Evolutionary conservation across 30 jellyfish, hydroid and myxozoan species (phyloP).

Genomic region (Turritopsis rubra): DNA sequence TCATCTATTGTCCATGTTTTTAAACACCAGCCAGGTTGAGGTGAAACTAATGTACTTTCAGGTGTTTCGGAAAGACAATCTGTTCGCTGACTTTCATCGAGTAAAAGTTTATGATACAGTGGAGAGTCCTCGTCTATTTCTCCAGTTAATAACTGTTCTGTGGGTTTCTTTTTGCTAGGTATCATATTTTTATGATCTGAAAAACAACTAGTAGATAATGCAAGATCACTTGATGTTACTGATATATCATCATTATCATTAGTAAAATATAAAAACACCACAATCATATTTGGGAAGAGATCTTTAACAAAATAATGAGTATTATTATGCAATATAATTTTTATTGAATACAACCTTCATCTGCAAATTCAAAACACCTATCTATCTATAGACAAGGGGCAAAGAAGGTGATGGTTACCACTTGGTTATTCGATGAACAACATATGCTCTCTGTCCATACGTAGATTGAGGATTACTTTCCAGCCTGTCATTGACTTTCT

Average conservation of each 20-base stretch:
- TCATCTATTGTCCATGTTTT: slow-evolving; percentile 50
- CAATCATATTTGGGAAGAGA: too few relatives aligned
- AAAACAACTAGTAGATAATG: background rate
- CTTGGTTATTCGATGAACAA: slow-evolving; percentile 59
- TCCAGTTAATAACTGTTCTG: slow-evolving; percentile 33
- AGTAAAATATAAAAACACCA: too few relatives aligned
- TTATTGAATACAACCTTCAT: background rate
- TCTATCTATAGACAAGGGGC: too few relatives aligned
- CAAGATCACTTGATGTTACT: background rate
- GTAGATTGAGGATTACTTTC: slow-evolving; percentile 67
- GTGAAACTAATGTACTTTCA: slow-evolving; percentile 58
- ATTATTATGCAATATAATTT: background rate
- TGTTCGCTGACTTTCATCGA: slow-evolving; percentile 36
- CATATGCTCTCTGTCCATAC: slow-evolving; percentile 61
- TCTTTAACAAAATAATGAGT: background rate
- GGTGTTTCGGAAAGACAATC: slow-evolving; percentile 23
- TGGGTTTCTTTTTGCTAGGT: background rate
- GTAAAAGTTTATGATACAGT: slow-evolving; percentile 48
- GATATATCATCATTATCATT: too few relatives aligned
- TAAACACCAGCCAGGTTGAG: slow-evolving; percentile 87
- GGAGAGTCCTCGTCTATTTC: slow-evolving; percentile 67
- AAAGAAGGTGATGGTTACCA: too few relatives aligned
- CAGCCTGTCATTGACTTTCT: slow-evolving; percentile 33
- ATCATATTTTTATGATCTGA: background rate
- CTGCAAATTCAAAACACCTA: background rate